These are phyloP conservation scores for Osmerus eperlanus DNA, from an alignment of 2,113 vertebrate species.

Conservation along the genomic window DNA sequence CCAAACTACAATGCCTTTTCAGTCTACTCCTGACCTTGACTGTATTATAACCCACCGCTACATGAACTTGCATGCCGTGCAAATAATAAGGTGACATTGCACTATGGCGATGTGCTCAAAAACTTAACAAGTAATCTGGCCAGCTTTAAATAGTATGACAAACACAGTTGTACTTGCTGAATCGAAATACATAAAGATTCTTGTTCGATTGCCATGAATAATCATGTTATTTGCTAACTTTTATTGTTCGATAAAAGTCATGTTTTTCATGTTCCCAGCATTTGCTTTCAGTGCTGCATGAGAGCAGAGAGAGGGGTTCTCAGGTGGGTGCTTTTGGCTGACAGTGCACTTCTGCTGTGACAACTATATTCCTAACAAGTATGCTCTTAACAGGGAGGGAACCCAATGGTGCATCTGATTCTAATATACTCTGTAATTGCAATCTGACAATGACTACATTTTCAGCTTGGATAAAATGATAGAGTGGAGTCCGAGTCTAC, in stretches of 20 bases:
- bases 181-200: no score
- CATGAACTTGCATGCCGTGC: not conserved
- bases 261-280: no score
- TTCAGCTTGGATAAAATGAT: not conserved
- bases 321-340: conserved; percentile 35
- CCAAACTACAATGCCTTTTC: not conserved
- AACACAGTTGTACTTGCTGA: no score
- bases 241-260: no score
- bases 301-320: conserved; percentile 21
- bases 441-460: conserved; percentile 18
- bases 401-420: conserved; percentile 18
- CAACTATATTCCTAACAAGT: conserved; percentile 26
- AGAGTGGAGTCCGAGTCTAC: not conserved
- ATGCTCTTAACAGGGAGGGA: conserved; percentile 19
- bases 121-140: no score
- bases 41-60: not conserved
- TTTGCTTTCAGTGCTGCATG: not conserved
- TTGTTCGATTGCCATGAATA: no score
- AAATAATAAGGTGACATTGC: no score
- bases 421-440: conserved; percentile 34
- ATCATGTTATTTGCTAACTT: no score
- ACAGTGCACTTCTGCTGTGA: conserved; percentile 27
- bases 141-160: no score
- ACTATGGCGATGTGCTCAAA: no score
- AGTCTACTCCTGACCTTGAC: not conserved